These are phyloP conservation scores for Nibea albiflora DNA, from an alignment of 2,113 vertebrate species.

Conservation along the genomic window DNA sequence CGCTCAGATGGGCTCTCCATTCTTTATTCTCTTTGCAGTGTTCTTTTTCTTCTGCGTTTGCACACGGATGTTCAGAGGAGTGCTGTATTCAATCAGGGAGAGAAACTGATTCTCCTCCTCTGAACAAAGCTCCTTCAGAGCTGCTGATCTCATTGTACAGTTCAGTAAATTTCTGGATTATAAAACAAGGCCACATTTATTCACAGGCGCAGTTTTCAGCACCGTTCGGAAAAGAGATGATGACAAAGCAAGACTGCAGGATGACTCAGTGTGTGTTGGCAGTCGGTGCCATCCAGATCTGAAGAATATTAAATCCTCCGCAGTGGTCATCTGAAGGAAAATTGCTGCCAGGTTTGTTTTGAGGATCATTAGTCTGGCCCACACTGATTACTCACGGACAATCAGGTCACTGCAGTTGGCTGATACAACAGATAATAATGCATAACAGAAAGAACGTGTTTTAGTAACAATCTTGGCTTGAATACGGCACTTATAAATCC, in stretches of 20 bases:
- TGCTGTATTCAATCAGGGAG: conserved; percentile 52
- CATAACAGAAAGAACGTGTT: conserved; percentile 51
- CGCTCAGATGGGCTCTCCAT: conserved; percentile 53
- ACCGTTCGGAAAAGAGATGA: conserved; percentile 39
- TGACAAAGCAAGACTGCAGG: conserved; percentile 57
- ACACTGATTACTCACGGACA: conserved; percentile 49
- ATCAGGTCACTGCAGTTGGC: conserved; percentile 59
- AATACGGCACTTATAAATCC: conserved; percentile 59
- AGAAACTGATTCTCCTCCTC: conserved; percentile 48
- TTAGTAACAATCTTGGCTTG: conserved; percentile 53
- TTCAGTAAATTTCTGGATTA: conserved; percentile 54
- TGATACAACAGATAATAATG: conserved; percentile 59
- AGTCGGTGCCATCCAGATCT: conserved; percentile 54
- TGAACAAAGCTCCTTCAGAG: conserved; percentile 53
- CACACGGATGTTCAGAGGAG: conserved; percentile 43
- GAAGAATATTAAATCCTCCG: conserved; percentile 59
- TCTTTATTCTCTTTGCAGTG: conserved; percentile 44
- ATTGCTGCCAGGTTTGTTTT: conserved; percentile 63
- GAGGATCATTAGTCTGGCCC: conserved; percentile 53
- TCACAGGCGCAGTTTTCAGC: conserved; percentile 35
- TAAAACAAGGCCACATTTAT: conserved; percentile 58
- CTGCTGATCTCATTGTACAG: conserved; percentile 51
- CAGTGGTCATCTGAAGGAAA: conserved; percentile 61
- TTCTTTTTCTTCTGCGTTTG: conserved; percentile 33
- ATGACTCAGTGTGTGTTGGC: conserved; percentile 61